These are phyloP conservation scores for Eudyptes chrysolophus DNA, from an alignment of 2,113 vertebrate genomes.

Conservation along the genomic window DNA sequence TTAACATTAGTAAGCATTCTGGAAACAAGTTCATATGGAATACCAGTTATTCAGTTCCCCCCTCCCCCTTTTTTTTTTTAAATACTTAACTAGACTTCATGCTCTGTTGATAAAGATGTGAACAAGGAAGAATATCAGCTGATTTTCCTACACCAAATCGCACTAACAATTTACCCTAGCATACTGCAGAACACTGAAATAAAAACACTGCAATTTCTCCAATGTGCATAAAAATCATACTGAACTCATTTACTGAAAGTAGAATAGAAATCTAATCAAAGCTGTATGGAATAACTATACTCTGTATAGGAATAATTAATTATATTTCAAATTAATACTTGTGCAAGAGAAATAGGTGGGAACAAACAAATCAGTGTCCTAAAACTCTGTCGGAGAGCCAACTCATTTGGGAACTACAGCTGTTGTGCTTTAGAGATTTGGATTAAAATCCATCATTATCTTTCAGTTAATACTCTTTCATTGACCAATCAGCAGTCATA, in stretches of 20 bases:
- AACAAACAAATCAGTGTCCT: constrained; percentile 28
- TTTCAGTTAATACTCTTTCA: constrained; percentile 81
- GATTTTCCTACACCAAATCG: neutral
- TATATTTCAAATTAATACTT: constrained; percentile 36
- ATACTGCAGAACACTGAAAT: neutral
- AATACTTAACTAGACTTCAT: neutral
- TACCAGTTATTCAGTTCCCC: neutral
- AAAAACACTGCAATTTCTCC: neutral
- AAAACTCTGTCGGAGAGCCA: constrained; percentile 49
- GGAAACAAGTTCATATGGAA: neutral
- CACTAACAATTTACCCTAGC: neutral
- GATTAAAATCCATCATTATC: constrained; percentile 85
- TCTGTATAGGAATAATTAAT: neutral
- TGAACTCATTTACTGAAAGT: neutral
- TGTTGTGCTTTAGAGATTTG: constrained; percentile 79
- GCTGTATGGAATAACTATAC: neutral
- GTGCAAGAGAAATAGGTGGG: neutral
- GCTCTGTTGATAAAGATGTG: neutral
- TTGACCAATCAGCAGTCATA: constrained; percentile 82
- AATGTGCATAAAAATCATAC: neutral
- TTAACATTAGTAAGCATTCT: neutral
- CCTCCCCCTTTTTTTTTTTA: neutral
- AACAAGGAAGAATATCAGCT: neutral
- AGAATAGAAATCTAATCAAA: constrained; percentile 5
- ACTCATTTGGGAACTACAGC: constrained; percentile 75